Conservation (phyloP, 2,113 vertebrate species). For the Pseudopodoces humilis region DNA sequence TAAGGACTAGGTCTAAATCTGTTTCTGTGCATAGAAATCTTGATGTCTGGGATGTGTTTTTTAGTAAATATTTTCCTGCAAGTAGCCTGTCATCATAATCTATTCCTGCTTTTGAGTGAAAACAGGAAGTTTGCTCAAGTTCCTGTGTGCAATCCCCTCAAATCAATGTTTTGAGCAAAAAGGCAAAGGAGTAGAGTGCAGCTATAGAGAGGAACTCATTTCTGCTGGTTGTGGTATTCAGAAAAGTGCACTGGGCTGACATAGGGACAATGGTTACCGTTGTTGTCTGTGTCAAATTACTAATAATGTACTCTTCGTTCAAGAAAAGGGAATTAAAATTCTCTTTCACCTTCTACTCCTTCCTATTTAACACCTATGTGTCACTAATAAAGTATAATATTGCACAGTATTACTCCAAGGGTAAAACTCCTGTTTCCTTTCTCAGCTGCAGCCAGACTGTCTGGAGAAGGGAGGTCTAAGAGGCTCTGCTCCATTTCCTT, state of each 20-base stretch:
- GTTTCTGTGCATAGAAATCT: neutral
- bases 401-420: neutral
- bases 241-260: neutral
- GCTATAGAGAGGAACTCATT: neutral
- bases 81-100: neutral
- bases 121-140: neutral
- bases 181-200: rapidly evolving
- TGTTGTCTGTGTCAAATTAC: neutral
- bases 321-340: neutral
- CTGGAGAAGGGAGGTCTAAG: neutral
- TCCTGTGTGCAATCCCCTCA: neutral
- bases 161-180: neutral
- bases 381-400: neutral
- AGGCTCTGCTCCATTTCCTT: neutral
- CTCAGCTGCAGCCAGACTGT: neutral
- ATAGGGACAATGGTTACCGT: neutral
- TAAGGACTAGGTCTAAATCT: neutral
- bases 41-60: neutral
- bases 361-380: neutral
- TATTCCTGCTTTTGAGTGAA: neutral
- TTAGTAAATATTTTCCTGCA: neutral
- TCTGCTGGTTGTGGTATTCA: neutral
- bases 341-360: neutral
- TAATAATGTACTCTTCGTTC: neutral
- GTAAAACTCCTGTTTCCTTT: neutral